phyloP scores from a whole-genome alignment of 1,140 invertebrate species.

The Adelges cooleyi region DNA sequence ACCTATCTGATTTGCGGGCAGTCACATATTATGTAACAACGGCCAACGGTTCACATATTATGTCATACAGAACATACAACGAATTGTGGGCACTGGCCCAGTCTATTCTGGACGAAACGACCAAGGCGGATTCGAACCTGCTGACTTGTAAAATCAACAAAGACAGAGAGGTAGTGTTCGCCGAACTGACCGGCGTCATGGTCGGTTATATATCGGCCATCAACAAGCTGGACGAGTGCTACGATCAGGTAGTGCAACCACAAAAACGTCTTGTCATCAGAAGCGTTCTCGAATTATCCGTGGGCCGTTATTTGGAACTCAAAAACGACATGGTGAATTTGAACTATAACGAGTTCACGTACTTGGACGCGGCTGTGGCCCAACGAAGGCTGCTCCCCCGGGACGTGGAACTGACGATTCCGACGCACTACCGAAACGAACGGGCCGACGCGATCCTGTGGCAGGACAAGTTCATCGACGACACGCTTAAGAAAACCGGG shows the following conservation, averaged over 20 bases:
- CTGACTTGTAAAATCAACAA: constrained; percentile 49
- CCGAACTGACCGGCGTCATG: constrained; percentile 51
- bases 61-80: constrained; percentile 63
- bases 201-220: constrained; percentile 67
- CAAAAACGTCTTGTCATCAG: constrained; percentile 75
- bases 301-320: constrained; percentile 62
- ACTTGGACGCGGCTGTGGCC: constrained; percentile 65
- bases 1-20: not conserved
- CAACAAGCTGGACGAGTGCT: constrained; percentile 63
- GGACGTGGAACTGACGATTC: constrained; percentile 42
- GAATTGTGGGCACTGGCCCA: constrained; percentile 53
- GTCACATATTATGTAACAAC: not conserved
- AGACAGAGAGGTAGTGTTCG: constrained; percentile 48
- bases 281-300: constrained; percentile 62
- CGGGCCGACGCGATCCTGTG: constrained; percentile 48
- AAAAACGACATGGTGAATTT: constrained; percentile 78
- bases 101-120: constrained; percentile 48
- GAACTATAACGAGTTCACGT: constrained; percentile 73
- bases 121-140: constrained; percentile 49
- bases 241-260: constrained; percentile 84
- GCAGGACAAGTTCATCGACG: constrained; percentile 49
- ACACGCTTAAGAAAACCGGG: constrained; percentile 53
- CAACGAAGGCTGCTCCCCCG: constrained; percentile 45
- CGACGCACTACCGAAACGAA: constrained; percentile 56
- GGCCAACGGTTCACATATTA: constrained; percentile 35